A percentile compares a stretch with the other conserved stretches of the same genome.
These are phyloP conservation scores for Onychomys arenicola DNA, from an alignment of 2,797 vertebrate genomes.

Conservation along the genomic window DNA sequence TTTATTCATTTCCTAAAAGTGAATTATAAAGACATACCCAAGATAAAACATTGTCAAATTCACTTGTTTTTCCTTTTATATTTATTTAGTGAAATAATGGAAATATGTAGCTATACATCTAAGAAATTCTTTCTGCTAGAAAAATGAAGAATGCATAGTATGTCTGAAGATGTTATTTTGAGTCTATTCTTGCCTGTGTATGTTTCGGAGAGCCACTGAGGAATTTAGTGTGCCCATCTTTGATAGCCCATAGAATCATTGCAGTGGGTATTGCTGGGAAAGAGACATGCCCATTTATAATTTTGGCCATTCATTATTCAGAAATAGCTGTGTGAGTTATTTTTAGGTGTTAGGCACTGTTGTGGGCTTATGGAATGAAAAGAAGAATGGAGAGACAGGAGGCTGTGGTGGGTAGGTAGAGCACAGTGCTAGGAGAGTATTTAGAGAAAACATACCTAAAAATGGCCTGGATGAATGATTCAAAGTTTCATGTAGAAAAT, in stretches of 20 bases:
- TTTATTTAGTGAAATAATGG: neutral
- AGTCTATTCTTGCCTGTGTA: conserved; percentile 30
- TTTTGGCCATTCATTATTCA: conserved; percentile 9
- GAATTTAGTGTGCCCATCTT: neutral
- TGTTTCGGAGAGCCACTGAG: conserved; percentile 11
- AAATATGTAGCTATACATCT: conserved; percentile 13
- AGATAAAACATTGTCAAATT: conserved; percentile 35
- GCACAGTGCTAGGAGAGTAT: neutral
- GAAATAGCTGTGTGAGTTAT: neutral
- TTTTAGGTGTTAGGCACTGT: neutral
- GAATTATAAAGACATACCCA: neutral
- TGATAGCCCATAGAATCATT: neutral
- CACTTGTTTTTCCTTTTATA: neutral
- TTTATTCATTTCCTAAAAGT: conserved; percentile 27
- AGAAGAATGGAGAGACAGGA: neutral
- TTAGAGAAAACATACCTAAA: neutral
- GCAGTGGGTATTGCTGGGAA: conserved; percentile 5
- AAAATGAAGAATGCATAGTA: neutral
- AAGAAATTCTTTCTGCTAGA: neutral
- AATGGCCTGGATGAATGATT: neutral
- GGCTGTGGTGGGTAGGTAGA: neutral
- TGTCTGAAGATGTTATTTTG: conserved; percentile 49
- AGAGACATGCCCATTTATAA: neutral
- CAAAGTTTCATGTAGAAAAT: neutral
- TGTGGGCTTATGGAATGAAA: conserved; percentile 37